Conservation (phyloP, 1,140 invertebrate genomes). For the Rhagoletis pomonella region DNA sequence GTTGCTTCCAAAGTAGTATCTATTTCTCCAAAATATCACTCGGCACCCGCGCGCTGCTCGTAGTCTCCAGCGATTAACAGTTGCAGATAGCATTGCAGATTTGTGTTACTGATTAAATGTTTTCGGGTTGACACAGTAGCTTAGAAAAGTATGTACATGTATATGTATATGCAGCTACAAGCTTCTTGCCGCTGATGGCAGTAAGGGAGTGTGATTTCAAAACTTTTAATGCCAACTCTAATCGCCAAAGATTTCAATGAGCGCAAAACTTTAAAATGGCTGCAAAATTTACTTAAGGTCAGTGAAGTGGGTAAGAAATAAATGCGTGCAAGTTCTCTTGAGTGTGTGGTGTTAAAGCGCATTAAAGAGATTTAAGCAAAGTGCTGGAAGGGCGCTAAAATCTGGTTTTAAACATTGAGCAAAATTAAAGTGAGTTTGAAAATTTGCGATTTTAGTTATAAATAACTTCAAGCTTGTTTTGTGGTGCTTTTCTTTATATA, state of each 20-base stretch:
- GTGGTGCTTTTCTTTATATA: too few species aligned
- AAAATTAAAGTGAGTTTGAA: too few species aligned
- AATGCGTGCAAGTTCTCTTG: neutral
- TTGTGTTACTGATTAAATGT: slow-evolving; percentile 52
- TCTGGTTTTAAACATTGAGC: neutral
- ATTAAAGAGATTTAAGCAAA: slow-evolving; percentile 9
- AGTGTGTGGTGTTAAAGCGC: neutral
- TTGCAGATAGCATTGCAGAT: slow-evolving; percentile 47
- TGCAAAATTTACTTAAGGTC: slow-evolving; percentile 44
- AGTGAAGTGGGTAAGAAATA: neutral
- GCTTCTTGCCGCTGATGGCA: neutral
- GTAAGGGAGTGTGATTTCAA: neutral
- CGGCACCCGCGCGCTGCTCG: too few species aligned
- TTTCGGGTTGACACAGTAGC: slow-evolving; percentile 48
- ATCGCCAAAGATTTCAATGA: slow-evolving; percentile 50
- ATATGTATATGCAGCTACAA: neutral
- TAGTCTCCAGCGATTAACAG: neutral
- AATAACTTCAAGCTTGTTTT: too few species aligned
- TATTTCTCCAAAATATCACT: neutral
- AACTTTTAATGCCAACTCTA: slow-evolving; percentile 49
- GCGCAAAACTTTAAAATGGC: slow-evolving; percentile 21
- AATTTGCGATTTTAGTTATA: too few species aligned
- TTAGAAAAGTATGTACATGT: neutral
- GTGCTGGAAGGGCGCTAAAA: neutral
- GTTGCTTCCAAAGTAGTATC: neutral